phyloP scores from a whole-genome alignment of 2,797 vertebrate species.

The Periophthalmus magnuspinnatus region DNA sequence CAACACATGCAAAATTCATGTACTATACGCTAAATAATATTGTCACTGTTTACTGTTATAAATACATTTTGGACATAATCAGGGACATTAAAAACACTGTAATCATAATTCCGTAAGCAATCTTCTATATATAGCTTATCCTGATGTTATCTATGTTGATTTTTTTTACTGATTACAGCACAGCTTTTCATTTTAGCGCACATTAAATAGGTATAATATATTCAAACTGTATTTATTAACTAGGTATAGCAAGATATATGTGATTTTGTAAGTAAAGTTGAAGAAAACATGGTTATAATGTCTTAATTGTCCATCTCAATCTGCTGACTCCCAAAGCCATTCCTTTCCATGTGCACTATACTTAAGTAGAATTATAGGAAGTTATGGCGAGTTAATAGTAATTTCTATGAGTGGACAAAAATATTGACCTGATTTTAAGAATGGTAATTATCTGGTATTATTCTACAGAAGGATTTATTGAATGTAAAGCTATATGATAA shows the following conservation, averaged over 20 bases:
- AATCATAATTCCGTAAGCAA: conserved; percentile 49
- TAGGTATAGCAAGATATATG: conserved; percentile 53
- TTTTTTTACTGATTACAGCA: conserved; percentile 61
- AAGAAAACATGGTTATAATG: conserved; percentile 34
- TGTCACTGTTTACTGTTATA: conserved; percentile 33
- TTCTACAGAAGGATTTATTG: conserved; percentile 45
- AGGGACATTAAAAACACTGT: conserved; percentile 61
- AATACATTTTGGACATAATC: conserved; percentile 22
- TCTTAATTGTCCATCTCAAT: conserved; percentile 25
- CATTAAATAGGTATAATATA: conserved; percentile 63
- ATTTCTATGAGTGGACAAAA: conserved; percentile 28
- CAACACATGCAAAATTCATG: conserved; percentile 5
- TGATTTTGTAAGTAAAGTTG: conserved; percentile 55
- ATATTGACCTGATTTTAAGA: conserved; percentile 16
- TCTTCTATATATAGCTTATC: conserved; percentile 32
- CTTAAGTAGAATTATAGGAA: conserved; percentile 31
- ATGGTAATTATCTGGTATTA: conserved; percentile 32
- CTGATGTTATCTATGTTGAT: conserved; percentile 56
- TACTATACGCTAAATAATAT: conserved; percentile 1
- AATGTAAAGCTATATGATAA: conserved; percentile 61
- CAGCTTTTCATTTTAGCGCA: conserved; percentile 68
- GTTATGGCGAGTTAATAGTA: conserved; percentile 32
- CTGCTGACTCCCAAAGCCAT: conserved; percentile 40
- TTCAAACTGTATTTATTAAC: conserved; percentile 66
- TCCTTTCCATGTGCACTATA: conserved; percentile 45